These are phyloP conservation scores for Nephrotoma flavescens DNA, from an alignment of 2,888 invertebrate genomes.

Conservation along the genomic window DNA sequence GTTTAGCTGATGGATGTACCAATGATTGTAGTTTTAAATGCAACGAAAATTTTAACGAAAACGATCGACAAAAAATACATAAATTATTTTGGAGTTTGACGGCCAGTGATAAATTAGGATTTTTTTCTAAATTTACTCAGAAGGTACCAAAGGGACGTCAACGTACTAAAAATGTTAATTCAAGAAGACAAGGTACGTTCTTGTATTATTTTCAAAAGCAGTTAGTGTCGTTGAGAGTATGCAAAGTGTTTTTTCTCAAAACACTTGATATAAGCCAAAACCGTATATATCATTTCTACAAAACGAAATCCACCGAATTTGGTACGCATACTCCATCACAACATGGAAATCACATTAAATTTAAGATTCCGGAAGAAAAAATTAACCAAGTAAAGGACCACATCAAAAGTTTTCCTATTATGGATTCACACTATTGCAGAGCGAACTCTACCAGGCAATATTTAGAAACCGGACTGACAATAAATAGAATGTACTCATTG, in stretches of 20 bases:
- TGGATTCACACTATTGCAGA: constrained; percentile 10
- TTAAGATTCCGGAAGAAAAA: constrained; percentile 1
- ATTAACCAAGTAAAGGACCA: constrained; percentile 7
- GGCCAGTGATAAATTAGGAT: constrained; percentile 4
- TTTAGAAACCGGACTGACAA: constrained; percentile 8
- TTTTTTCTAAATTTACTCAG: constrained; percentile 1
- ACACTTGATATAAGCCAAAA: constrained; percentile 8
- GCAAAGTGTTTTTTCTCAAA: constrained; percentile 7
- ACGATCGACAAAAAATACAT: constrained; percentile 1
- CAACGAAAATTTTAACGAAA: constrained; percentile 2
- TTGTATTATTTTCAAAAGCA: constrained; percentile 8
- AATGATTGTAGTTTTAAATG: constrained; percentile 2
- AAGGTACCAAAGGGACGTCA: neutral
- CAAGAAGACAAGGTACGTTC: neutral
- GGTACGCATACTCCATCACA: neutral
- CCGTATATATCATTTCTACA: constrained; percentile 9
- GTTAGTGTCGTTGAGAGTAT: neutral
- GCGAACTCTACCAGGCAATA: constrained; percentile 8
- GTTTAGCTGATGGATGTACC: neutral
- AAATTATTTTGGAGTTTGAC: neutral
- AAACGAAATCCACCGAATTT: neutral
- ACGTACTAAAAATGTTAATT: neutral
- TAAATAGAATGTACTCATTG: neutral
- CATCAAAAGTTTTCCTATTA: neutral
- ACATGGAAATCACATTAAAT: constrained; percentile 5